phyloP scores from a whole-genome alignment of 2,888 invertebrate genomes.

The Beris morrisii region DNA sequence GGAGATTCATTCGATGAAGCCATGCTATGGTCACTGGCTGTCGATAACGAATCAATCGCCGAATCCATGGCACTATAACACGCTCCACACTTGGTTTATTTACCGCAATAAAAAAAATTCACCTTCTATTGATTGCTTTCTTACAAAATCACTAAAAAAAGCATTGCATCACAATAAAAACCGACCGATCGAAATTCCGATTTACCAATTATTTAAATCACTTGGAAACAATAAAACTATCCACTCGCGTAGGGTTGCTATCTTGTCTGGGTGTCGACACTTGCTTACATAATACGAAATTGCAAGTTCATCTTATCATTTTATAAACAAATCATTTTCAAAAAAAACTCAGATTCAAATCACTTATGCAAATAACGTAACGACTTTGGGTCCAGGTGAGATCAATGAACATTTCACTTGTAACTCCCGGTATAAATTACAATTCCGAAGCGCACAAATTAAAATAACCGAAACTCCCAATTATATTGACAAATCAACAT shows the following conservation, averaged over 20 bases:
- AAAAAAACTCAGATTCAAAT: too few species aligned
- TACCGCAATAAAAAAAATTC: not conserved
- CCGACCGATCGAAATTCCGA: not conserved
- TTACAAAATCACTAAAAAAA: not conserved
- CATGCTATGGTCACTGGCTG: slow-evolving; percentile 61
- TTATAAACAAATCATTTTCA: too few species aligned
- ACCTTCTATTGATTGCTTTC: not conserved
- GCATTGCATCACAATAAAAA: not conserved
- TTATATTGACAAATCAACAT: too few species aligned
- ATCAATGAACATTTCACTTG: too few species aligned
- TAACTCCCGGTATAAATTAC: too few species aligned
- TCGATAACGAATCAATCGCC: slow-evolving; percentile 60
- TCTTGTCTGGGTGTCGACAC: not conserved
- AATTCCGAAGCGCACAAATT: too few species aligned
- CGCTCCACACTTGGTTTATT: not conserved
- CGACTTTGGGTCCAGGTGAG: too few species aligned
- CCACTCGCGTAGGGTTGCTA: not conserved
- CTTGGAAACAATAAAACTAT: not conserved
- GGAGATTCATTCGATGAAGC: slow-evolving; percentile 56
- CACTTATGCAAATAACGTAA: too few species aligned
- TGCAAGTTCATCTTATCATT: too few species aligned
- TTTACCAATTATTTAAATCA: not conserved
- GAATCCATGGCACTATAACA: slow-evolving; percentile 57
- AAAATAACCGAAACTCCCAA: too few species aligned
- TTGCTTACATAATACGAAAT: not conserved